Evolutionary conservation across 2,888 invertebrate species (phyloP).

Genomic region (Catocala sponsa): DNA sequence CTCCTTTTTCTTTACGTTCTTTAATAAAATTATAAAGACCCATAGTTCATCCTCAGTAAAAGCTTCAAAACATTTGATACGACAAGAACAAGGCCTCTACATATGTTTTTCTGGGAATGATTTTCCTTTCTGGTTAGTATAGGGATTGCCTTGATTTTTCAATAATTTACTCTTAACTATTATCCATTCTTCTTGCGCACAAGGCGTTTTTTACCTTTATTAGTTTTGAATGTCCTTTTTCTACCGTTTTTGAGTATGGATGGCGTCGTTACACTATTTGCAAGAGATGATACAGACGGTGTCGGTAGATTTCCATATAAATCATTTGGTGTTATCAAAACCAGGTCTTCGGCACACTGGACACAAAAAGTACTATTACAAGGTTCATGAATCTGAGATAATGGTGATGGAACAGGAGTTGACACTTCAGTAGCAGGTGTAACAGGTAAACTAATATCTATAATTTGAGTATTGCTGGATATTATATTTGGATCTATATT

Average conservation of each 20-base stretch:
- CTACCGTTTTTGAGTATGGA: conserved; percentile 9
- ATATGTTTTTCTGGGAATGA: conserved; percentile 12
- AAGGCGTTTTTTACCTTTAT: conserved; percentile 23
- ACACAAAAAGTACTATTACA: conserved; percentile 20
- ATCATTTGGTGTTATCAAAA: conserved; percentile 18
- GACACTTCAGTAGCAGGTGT: too few species aligned
- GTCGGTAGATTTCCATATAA: conserved; percentile 20
- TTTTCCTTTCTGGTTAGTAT: conserved; percentile 21
- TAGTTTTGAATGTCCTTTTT: conserved; percentile 20
- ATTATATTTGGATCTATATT: not conserved
- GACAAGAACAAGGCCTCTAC: conserved; percentile 4
- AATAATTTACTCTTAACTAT: conserved; percentile 16
- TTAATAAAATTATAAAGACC: conserved; percentile 5
- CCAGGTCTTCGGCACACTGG: conserved; percentile 17
- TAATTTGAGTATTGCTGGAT: not conserved
- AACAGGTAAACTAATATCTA: conserved; percentile 1
- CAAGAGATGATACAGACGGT: conserved; percentile 15
- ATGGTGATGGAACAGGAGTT: conserved; percentile 22
- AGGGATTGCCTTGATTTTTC: conserved; percentile 20
- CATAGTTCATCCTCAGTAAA: not conserved
- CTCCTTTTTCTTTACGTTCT: too few species aligned
- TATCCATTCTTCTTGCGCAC: conserved; percentile 17
- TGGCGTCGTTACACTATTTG: conserved; percentile 13
- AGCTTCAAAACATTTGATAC: not conserved
- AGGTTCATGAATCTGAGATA: conserved; percentile 15